These are phyloP conservation scores for Nomada ruficornis DNA, from an alignment of 2,888 invertebrate species.

Conservation along the genomic window DNA sequence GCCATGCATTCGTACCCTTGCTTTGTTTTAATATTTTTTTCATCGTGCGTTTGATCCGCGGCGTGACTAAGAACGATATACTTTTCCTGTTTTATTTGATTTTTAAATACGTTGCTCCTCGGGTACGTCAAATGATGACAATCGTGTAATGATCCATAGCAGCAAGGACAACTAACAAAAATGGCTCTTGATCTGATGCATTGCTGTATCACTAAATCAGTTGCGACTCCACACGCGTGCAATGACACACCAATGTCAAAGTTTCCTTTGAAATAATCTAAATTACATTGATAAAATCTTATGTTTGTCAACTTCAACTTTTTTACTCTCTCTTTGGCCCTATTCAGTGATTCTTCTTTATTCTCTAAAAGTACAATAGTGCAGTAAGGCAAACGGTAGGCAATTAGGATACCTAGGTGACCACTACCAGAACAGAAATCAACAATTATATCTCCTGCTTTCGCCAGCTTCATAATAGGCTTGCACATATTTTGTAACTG, in stretches of 20 bases:
- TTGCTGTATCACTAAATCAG: slow-evolving; percentile 94
- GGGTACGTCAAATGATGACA: slow-evolving; percentile 94
- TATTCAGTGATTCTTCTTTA: slow-evolving; percentile 92
- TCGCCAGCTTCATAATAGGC: slow-evolving; percentile 90
- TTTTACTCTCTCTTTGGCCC: slow-evolving; percentile 90
- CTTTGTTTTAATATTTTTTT: slow-evolving; percentile 88
- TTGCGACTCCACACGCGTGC: slow-evolving; percentile 98
- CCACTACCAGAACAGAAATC: slow-evolving; percentile 98
- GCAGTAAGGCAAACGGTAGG: slow-evolving; percentile 91
- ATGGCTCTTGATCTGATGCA: slow-evolving; percentile 91
- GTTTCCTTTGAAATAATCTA: slow-evolving; percentile 93
- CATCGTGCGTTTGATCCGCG: slow-evolving; percentile 95
- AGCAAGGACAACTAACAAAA: slow-evolving; percentile 97
- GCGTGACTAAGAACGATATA: slow-evolving; percentile 94
- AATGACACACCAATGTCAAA: slow-evolving; percentile 95
- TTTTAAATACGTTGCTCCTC: slow-evolving; percentile 88
- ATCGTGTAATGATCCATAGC: slow-evolving; percentile 94
- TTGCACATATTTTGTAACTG: slow-evolving; percentile 94
- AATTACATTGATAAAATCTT: slow-evolving; percentile 93
- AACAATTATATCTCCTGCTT: slow-evolving; percentile 90
- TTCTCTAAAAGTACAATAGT: slow-evolving; percentile 94
- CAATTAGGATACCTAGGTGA: slow-evolving; percentile 94
- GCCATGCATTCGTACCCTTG: slow-evolving; percentile 95
- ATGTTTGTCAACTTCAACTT: slow-evolving; percentile 90
- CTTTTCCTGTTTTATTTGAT: slow-evolving; percentile 85